These are phyloP conservation scores for Spodoptera exigua DNA, from an alignment of 2,888 invertebrate genomes.

Conservation along the genomic window DNA sequence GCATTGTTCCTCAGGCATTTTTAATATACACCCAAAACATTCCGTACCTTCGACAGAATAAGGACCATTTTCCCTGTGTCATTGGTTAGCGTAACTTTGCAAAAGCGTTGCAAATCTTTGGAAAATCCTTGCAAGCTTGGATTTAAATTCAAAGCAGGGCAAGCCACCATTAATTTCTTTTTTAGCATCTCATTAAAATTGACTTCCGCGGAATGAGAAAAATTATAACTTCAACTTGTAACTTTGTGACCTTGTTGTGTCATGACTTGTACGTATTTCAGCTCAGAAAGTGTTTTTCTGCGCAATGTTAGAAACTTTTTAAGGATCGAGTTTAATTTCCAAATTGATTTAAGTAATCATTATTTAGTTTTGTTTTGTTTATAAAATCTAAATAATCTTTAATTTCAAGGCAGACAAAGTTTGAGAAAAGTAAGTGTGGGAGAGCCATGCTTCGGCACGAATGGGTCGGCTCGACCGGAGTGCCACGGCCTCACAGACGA, in stretches of 20 bases:
- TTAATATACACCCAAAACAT: slow-evolving; percentile 26
- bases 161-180: slow-evolving; percentile 49
- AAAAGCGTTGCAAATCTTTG: slow-evolving; percentile 51
- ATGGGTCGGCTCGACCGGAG: no score
- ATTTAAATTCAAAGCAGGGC: slow-evolving; percentile 44
- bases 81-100: slow-evolving; percentile 12
- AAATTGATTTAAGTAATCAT: no score
- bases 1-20: slow-evolving; percentile 51
- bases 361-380: no score
- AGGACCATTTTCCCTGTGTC: slow-evolving; percentile 9
- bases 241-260: slow-evolving; percentile 26
- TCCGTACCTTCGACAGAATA: slow-evolving; percentile 2
- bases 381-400: no score
- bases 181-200: slow-evolving; percentile 51
- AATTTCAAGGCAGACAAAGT: no score
- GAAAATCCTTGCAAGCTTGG: slow-evolving; percentile 53
- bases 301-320: slow-evolving; percentile 23
- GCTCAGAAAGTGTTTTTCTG: slow-evolving; percentile 14
- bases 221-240: slow-evolving; percentile 34
- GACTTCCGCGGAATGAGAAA: slow-evolving; percentile 27
- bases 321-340: neutral
- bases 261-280: slow-evolving; percentile 40
- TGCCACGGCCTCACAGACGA: no score
- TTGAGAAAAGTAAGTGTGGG: no score
- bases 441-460: no score